Evolutionary conservation across 2,113 vertebrate species (phyloP).

Genomic region (Rattus norvegicus): DNA sequence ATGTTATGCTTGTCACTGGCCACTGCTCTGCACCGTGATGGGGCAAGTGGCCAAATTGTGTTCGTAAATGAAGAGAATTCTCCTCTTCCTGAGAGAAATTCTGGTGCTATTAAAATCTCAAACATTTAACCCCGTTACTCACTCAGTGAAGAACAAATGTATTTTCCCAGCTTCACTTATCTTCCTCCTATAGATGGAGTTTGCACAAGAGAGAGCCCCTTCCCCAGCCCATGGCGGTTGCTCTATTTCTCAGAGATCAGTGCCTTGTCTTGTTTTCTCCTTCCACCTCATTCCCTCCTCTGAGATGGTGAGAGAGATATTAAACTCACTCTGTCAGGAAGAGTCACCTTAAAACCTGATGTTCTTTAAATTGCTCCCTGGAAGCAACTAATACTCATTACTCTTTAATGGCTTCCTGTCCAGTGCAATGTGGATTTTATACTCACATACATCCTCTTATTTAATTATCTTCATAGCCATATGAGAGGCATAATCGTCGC

Average conservation of each 20-base stretch:
- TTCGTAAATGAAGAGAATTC: neutral
- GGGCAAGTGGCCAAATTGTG: neutral
- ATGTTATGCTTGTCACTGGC: neutral
- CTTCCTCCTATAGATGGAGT: neutral
- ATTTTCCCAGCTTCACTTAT: neutral
- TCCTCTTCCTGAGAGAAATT: conserved; percentile 32
- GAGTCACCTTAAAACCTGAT: conserved; percentile 26
- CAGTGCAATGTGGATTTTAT: conserved; percentile 39
- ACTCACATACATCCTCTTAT: conserved; percentile 31
- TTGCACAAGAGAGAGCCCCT: neutral
- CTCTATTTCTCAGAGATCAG: neutral
- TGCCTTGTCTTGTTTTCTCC: neutral
- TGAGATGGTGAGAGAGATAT: neutral
- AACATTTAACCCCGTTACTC: neutral
- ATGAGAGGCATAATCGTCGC: conserved; percentile 12
- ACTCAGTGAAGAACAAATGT: neutral
- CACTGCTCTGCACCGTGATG: too few relatives aligned
- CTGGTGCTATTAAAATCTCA: neutral
- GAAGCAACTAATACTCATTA: conserved; percentile 62
- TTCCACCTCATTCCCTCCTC: too few relatives aligned
- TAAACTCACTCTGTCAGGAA: conserved; percentile 12
- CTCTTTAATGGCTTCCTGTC: conserved; percentile 44
- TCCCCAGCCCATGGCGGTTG: too few relatives aligned
- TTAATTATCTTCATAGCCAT: conserved; percentile 47
- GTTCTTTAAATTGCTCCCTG: conserved; percentile 53